A percentile compares a stretch with the other conserved stretches of the same genome.
These are phyloP conservation scores for Pycnonotus jocosus DNA, from an alignment of 2,113 vertebrate species.

Conservation along the genomic window DNA sequence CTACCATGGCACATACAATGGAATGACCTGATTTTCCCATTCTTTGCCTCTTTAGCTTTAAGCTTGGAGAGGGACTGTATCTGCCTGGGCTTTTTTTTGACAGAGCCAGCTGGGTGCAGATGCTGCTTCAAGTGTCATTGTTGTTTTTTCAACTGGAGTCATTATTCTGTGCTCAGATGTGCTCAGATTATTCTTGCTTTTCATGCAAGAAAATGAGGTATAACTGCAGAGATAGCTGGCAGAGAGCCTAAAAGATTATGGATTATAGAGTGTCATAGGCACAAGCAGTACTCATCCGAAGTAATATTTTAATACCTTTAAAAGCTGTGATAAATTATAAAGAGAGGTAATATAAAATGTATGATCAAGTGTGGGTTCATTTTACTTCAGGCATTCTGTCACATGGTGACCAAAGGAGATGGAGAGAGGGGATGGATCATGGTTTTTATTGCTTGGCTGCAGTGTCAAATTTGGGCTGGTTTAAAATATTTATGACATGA, in stretches of 20 bases:
- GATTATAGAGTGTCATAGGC: neutral
- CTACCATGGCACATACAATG: neutral
- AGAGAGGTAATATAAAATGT: constrained; percentile 11
- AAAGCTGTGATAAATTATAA: constrained; percentile 35
- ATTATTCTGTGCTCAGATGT: neutral
- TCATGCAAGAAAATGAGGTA: neutral
- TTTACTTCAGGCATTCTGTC: neutral
- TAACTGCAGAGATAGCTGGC: neutral
- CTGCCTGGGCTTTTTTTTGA: neutral
- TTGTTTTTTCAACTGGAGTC: neutral
- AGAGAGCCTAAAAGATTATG: neutral
- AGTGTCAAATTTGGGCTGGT: neutral
- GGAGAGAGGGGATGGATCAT: neutral
- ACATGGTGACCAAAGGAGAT: neutral
- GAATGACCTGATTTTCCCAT: neutral
- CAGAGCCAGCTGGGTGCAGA: neutral
- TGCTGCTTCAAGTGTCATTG: neutral
- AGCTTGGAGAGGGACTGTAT: neutral
- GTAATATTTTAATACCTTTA: constrained; percentile 30
- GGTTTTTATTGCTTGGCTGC: constrained; percentile 22
- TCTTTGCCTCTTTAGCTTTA: neutral
- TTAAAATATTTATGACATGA: constrained; percentile 18
- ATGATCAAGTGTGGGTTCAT: neutral
- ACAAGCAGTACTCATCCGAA: neutral
- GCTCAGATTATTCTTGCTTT: neutral